phyloP scores from a whole-genome alignment of 2,113 vertebrate species.

The Himantopus leucocephalus region DNA sequence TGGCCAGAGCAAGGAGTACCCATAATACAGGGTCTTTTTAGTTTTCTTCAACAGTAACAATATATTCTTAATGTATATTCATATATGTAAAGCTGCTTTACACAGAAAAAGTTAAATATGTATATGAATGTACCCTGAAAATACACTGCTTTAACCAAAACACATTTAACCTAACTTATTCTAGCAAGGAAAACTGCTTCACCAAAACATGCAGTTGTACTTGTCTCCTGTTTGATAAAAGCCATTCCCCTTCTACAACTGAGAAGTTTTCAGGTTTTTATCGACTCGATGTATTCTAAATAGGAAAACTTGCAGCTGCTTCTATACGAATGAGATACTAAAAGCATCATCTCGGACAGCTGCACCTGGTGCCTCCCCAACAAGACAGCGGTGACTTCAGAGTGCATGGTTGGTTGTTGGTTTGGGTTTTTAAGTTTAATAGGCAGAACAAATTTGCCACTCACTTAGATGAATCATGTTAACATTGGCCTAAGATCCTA shows the following conservation, averaged over 20 bases:
- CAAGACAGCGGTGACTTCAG: neutral
- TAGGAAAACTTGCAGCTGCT: neutral
- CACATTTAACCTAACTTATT: neutral
- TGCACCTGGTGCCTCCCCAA: neutral
- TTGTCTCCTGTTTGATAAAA: neutral
- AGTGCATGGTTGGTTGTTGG: neutral
- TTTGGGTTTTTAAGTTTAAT: neutral
- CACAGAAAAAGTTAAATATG: neutral
- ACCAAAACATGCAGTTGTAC: neutral
- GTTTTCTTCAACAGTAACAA: neutral
- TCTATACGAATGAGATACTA: neutral
- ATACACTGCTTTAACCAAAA: neutral
- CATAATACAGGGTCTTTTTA: neutral
- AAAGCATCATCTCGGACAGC: neutral
- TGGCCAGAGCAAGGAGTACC: neutral
- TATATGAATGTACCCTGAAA: neutral
- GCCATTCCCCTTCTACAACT: neutral
- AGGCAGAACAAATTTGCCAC: neutral
- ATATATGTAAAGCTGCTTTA: conserved; percentile 19
- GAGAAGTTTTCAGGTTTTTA: neutral
- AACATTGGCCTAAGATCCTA: neutral
- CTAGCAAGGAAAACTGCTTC: neutral
- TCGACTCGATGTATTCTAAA: neutral
- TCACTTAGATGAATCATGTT: neutral
- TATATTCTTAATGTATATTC: neutral